phyloP scores from a whole-genome alignment of 2,888 invertebrate species.

The Alviniconcha strummeri region DNA sequence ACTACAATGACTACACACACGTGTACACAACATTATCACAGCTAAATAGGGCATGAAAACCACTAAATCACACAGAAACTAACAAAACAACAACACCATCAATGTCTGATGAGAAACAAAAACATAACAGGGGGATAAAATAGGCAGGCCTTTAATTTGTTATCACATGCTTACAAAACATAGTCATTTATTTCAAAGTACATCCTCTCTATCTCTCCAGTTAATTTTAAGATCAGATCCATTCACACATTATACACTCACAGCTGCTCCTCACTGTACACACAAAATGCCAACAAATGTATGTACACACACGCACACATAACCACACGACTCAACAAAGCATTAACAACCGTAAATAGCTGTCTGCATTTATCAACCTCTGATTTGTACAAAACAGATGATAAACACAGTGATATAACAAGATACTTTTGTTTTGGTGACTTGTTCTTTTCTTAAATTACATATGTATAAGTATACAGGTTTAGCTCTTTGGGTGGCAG shows the following conservation, averaged over 20 bases:
- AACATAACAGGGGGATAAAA: conserved; percentile 10
- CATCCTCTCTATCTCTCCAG: background rate
- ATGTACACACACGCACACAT: conserved; percentile 7
- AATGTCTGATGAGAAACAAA: background rate
- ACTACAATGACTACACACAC: background rate
- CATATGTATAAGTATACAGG: background rate
- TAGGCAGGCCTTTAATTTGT: conserved; percentile 27
- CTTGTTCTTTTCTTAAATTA: background rate
- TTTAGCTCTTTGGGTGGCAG: conserved; percentile 18
- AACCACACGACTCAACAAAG: conserved; percentile 8
- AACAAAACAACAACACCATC: conserved; percentile 24
- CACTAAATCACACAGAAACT: conserved; percentile 25
- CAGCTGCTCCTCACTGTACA: background rate
- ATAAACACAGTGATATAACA: conserved; percentile 18
- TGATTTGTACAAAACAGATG: conserved; percentile 23
- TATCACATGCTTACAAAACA: conserved; percentile 23
- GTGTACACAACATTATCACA: conserved; percentile 30
- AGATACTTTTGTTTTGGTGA: conserved; percentile 20
- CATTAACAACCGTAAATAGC: conserved; percentile 26
- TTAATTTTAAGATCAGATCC: too few relatives aligned
- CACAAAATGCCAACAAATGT: conserved; percentile 10
- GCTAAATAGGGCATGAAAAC: conserved; percentile 31
- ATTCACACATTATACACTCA: background rate
- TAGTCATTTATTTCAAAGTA: conserved; percentile 1
- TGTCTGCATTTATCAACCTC: conserved; percentile 18